Evolutionary conservation across 2,797 vertebrate genomes (phyloP).

Genomic region (Phalanger gymnotis): DNA sequence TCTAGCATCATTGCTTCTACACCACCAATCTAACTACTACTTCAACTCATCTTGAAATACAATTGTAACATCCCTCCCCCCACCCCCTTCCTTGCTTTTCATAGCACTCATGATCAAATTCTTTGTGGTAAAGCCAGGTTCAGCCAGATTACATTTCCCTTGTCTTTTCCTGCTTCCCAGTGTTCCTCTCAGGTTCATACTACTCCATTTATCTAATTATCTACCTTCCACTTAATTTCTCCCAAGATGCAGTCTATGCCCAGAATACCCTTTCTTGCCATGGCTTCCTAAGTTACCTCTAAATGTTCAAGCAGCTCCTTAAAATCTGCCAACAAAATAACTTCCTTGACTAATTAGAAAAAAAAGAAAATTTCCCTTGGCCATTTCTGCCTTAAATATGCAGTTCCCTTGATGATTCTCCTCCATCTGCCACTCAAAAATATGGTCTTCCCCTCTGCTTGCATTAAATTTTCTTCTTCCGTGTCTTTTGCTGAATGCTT

Average conservation of each 20-base stretch:
- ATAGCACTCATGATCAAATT: neutral
- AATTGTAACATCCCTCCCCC: neutral
- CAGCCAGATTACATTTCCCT: neutral
- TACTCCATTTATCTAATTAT: neutral
- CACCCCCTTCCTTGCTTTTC: neutral
- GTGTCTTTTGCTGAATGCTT: neutral
- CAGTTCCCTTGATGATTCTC: neutral
- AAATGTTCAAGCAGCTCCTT: neutral
- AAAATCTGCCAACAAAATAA: neutral
- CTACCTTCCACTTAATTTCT: neutral
- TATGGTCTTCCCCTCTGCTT: neutral
- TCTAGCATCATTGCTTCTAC: neutral
- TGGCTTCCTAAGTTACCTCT: neutral
- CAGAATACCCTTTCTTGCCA: neutral
- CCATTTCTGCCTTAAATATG: neutral
- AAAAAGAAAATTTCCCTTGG: neutral
- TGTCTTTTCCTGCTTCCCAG: neutral
- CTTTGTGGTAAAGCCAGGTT: neutral
- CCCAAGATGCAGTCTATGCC: neutral
- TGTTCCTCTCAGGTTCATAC: neutral
- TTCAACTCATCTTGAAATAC: neutral
- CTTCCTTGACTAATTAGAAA: neutral
- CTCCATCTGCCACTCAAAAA: neutral
- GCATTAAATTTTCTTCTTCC: neutral
- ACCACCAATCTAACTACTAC: neutral